Evolutionary conservation across 2,888 invertebrate species (phyloP), one percentile per base, ranked within the genome.

Genomic region (Torymus auratus): DNA sequence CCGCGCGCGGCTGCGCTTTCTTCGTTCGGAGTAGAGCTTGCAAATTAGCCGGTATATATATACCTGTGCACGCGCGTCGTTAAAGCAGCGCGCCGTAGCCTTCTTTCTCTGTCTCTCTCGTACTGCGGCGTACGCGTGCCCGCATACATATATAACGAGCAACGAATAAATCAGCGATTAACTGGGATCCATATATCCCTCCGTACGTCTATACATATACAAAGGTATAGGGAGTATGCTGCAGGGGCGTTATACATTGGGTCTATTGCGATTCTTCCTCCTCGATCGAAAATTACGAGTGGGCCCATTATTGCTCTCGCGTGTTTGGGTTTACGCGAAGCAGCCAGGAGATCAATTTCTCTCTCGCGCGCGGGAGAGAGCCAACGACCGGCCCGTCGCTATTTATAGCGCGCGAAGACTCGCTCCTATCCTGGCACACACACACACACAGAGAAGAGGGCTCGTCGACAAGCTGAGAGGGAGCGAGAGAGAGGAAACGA

Each of bases 81-180:
- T 80, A 80, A 75, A 75, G 60, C 72, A 23, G 53, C 28, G 52
- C 11, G 10, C 20, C n/a, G 64, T 23, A 4, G 28, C 53, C 56
- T 56, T 11, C 14, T 77, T 58, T 28, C n/a, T 67, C 53, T 23
- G 17, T 50, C 56, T 60, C 58, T 23, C 15, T 17, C 23, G n/a
- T 64, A 15, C 55, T 17, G 11, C 50, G 69, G n/a, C 14, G 41
- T 28, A 1, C 20, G 12, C 50, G 41, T n/a, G 50, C 17, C 5
- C 7, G 20, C 2, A 23, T 53, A 60, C 15, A 28, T 28, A 28
- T 14, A 7, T 23, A 65, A 20, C 53, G 23, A 68, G 64, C 17
- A 14, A 60, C 72, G 69, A 79, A 80, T 80, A 80, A 80, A 80
- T 80, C 80, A 65, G 64, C 61, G 75, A 80, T 80, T 70, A 74